Evolutionary conservation across 37 sponge, comb jelly and placozoan genomes (phyloP), one percentile per base, ranked within the genome.

Genomic region (Tethya wilhelma): DNA sequence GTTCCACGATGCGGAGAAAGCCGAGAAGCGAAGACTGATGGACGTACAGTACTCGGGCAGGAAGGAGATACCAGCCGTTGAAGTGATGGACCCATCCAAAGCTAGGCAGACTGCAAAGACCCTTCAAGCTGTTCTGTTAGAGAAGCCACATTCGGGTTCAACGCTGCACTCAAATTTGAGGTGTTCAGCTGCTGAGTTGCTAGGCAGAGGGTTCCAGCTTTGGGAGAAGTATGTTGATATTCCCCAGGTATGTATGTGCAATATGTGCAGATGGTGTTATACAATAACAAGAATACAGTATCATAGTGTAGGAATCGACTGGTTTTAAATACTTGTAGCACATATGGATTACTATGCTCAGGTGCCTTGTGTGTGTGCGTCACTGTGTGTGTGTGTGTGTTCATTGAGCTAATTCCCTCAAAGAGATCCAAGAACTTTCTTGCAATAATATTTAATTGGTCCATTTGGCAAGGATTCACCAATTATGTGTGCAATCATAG

Each of bases 201-300:
- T 96, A 71, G 97, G 95, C 4, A 55, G 95, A 30, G 97, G 97
- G 1, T 96, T 96, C 68, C 83, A 79, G 56, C 86, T 92, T 56
- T 96, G 95, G 95, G 84, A 86, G 79, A 86, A 84, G 22, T 90
- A 94, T 64, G 65, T 96, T n/a, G 85, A 94, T 63, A 76, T 87
- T 8, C 66, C 84, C 5, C 75, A 71, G 57, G 90, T 93, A 33
- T 3, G 68, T 26, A 23, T 3, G 14, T n/a, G n/a, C n/a, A n/a
- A n/a, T n/a, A n/a, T n/a, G n/a, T n/a, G n/a, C n/a, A n/a, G n/a
- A n/a, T n/a, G n/a, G n/a, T n/a, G n/a, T n/a, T n/a, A n/a, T n/a
- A n/a, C n/a, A n/a, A n/a, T n/a, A n/a, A n/a, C n/a, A n/a, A n/a
- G n/a, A n/a, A n/a, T n/a, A n/a, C n/a, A n/a, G n/a, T n/a, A n/a